Base-by-base conservation (phyloP, 1,140 invertebrate genomes). In the Mesaphorura yosii region DNA sequence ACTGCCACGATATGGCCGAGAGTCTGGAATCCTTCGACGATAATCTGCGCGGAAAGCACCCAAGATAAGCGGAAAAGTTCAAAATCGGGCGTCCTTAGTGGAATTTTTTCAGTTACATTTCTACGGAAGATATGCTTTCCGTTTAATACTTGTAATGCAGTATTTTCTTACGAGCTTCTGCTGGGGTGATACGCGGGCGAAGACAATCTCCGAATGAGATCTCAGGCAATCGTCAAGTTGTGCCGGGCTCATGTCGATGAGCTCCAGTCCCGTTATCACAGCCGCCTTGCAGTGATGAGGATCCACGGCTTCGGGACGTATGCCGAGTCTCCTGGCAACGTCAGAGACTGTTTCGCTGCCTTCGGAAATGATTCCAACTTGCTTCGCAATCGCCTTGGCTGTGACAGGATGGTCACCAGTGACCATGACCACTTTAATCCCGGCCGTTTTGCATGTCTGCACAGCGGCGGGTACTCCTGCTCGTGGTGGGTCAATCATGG, bases 351-450 rank as follows among this genome's bases (percentile, higher is more conserved):
- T 77, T 59, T 74, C 70, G 27, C 66, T 73, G 17, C 69, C 69
- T 55, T 12, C n/a, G 74, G 53, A 38, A 78, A 66, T 12, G 80
- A 80, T n/a, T 37, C n/a, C 34, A 37, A 37, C 34, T 37, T 37
- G 12, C 12, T n/a, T 27, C 75, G 85, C 81, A n/a, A n/a, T n/a
- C n/a, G n/a, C 40, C 23, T 42, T 73, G 40, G 79, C 78, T 51
- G 79, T 81, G 64, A 81, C 80, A 20, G 79, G 79, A 67, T 81
- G 79, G 65, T 79, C 84, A 15, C 85, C 85, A 0, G 85, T 88
- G 1, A 85, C 79, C 83, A 85, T 86, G 51, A 85, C 79, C 1
- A 85, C 79, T 46, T 83, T 80, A 22, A 88, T 86, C 2, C 85
- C 84, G 22, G 85, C 85, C 7, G 75, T 73, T 49, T 78, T 68